phyloP scores from a whole-genome alignment of 2,797 vertebrate species.

The Propithecus deckenii region DNA sequence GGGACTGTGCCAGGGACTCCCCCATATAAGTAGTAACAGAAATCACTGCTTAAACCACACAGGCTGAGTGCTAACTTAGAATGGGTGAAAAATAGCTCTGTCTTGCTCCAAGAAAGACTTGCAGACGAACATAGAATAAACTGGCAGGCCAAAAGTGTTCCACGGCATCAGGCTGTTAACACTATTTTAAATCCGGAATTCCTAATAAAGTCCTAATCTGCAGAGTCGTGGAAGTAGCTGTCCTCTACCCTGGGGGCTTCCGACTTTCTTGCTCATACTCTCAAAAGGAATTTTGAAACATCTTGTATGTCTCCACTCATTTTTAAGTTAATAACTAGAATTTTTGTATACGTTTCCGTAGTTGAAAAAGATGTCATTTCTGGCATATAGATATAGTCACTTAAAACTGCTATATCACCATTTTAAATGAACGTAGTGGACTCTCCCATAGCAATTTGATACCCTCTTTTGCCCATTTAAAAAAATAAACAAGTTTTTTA shows the following conservation, averaged over 20 bases:
- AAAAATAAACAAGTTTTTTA: not conserved
- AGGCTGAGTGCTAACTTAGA: not conserved
- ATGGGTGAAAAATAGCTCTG: not conserved
- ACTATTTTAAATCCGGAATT: not conserved
- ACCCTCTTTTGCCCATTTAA: not conserved
- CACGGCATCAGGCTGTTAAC: not conserved
- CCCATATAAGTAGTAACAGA: not conserved
- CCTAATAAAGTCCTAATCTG: not conserved
- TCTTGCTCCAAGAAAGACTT: not conserved
- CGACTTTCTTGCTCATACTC: not conserved
- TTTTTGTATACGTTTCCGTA: not conserved
- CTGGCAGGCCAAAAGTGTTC: not conserved
- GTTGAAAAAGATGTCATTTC: conserved; percentile 1
- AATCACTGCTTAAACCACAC: not conserved
- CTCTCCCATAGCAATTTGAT: not conserved
- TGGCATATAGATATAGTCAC: not conserved
- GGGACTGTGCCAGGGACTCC: too few relatives aligned
- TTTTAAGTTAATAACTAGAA: conserved; percentile 9
- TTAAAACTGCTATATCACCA: not conserved
- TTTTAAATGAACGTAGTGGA: not conserved
- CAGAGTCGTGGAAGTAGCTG: too few relatives aligned
- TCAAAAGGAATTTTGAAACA: not conserved
- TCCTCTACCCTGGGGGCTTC: not conserved
- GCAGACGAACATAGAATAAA: not conserved
- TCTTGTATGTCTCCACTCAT: not conserved